Percentiles rank a stretch among this genome's conserved stretches.
These are phyloP conservation scores for Accipiter cooperii DNA, from an alignment of 2,113 vertebrate species.

Conservation along the genomic window DNA sequence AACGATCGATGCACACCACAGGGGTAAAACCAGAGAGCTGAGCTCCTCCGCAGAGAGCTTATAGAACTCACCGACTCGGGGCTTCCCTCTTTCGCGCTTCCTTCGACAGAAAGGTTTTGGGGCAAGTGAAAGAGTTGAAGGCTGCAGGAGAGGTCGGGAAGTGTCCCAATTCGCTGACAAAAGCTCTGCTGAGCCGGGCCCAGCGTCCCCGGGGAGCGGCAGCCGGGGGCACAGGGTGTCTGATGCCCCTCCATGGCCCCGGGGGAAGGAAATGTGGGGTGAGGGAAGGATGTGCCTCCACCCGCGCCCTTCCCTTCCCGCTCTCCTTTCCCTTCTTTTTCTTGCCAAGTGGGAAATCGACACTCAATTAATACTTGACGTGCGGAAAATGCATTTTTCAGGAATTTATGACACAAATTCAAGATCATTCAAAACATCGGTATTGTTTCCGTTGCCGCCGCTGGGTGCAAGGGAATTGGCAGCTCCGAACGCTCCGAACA, in stretches of 20 bases:
- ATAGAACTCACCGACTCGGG: neutral
- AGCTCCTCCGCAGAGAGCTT: neutral
- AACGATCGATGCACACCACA: accelerated
- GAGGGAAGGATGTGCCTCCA: neutral
- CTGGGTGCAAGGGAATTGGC: neutral
- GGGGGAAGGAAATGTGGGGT: neutral
- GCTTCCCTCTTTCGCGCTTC: neutral
- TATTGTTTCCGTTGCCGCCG: neutral
- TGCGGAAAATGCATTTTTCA: neutral
- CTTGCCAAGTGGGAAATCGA: neutral
- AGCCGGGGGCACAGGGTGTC: neutral
- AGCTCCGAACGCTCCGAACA: neutral
- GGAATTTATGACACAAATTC: neutral
- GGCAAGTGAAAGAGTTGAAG: neutral
- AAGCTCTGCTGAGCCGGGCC: no score
- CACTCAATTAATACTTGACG: neutral
- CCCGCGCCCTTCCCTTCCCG: neutral
- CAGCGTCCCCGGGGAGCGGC: accelerated
- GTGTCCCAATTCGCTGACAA: neutral
- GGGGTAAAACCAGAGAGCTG: neutral
- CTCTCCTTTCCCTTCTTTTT: neutral
- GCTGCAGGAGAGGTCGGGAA: neutral
- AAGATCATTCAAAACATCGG: neutral
- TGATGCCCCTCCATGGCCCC: neutral
- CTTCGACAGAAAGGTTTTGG: neutral